phyloP scores from a whole-genome alignment of 2,113 vertebrate species.

The Andinoacara biseriatus region DNA sequence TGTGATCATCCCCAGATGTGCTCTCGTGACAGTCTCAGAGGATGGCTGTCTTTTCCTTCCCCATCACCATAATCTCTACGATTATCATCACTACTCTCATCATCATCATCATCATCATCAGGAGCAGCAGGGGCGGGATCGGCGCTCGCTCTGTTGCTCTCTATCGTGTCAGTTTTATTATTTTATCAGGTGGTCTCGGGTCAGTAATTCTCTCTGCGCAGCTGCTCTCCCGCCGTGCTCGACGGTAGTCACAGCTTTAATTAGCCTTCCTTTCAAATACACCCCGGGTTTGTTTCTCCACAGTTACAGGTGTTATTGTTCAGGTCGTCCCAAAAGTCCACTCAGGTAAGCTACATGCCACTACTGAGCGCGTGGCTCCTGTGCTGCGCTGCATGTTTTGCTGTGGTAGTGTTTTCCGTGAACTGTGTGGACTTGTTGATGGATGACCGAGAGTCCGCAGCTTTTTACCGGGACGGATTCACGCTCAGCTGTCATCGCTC shows the following conservation, averaged over 20 bases:
- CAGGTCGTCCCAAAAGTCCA: neutral
- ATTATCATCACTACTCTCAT: neutral
- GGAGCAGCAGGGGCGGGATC: neutral
- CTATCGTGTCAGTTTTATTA: neutral
- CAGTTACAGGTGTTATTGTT: constrained; percentile 53
- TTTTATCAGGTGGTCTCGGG: constrained; percentile 24
- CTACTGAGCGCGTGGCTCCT: constrained; percentile 17
- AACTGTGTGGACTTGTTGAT: constrained; percentile 66
- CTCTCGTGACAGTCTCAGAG: constrained; percentile 26
- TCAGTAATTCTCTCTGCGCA: constrained; percentile 26
- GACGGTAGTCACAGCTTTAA: neutral
- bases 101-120: neutral
- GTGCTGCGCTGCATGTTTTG: constrained; percentile 11
- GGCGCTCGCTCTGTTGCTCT: neutral
- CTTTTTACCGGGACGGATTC: constrained; percentile 47
- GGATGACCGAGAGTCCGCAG: constrained; percentile 45
- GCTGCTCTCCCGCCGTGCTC: neutral
- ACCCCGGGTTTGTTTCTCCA: neutral
- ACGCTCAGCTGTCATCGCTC: constrained; percentile 52
- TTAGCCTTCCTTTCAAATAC: neutral
- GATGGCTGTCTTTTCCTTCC: constrained; percentile 31
- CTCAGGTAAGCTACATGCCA: neutral
- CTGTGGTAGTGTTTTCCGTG: neutral
- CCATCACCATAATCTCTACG: constrained; percentile 13
- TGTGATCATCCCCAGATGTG: constrained; percentile 66